These are phyloP conservation scores for Glaucidium brasilianum DNA, from an alignment of 2,113 vertebrate species.

Conservation along the genomic window DNA sequence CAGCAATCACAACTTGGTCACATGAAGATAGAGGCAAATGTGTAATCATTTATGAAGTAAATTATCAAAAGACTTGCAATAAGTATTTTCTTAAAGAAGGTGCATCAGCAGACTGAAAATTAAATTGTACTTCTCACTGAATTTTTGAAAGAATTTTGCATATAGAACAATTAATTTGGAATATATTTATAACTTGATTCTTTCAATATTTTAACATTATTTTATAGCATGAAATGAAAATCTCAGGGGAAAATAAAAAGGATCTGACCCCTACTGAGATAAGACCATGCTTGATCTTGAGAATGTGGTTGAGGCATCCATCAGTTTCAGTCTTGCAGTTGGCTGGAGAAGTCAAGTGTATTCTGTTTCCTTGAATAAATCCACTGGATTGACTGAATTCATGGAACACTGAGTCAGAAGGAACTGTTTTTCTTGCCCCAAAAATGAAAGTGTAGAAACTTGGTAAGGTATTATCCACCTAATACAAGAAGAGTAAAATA, in stretches of 20 bases:
- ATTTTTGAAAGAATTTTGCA: not conserved
- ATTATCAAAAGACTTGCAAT: not conserved
- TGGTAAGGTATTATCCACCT: not conserved
- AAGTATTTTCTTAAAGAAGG: not conserved
- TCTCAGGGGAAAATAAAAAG: accelerated
- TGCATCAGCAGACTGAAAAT: not conserved
- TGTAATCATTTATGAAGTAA: accelerated
- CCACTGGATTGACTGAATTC: not conserved
- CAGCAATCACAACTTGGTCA: not conserved
- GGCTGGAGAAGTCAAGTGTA: not conserved
- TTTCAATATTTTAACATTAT: not conserved
- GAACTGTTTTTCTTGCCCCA: not conserved
- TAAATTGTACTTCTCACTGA: not conserved
- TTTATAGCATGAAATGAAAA: not conserved
- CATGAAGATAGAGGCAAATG: not conserved
- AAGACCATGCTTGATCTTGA: not conserved
- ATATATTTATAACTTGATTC: not conserved
- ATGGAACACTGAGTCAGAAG: not conserved
- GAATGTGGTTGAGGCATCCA: not conserved
- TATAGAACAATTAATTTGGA: not conserved
- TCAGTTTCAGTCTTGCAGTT: slow-evolving; percentile 26
- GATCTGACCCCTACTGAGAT: not conserved
- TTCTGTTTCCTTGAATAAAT: slow-evolving; percentile 18
- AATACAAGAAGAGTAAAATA: not conserved
- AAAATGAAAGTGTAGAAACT: not conserved